Base-by-base conservation (phyloP, 2,113 vertebrate genomes). In the Eolophus roseicapilla region DNA sequence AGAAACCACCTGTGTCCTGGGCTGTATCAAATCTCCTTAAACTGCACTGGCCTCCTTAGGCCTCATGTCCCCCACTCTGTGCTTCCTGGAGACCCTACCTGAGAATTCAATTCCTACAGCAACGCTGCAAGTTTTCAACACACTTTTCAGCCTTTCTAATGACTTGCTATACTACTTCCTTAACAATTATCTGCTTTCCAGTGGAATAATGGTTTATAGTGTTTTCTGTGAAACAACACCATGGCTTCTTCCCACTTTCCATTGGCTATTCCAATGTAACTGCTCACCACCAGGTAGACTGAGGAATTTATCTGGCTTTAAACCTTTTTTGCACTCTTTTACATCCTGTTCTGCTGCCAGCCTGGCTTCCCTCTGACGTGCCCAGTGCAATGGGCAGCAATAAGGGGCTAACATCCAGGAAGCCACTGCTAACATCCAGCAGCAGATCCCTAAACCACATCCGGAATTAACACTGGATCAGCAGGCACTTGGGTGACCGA, bases 331-430 rank as follows among this genome's bases (percentile, higher is more conserved):
- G 12, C 28, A 1, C 4, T 16, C 47, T 63, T 53, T 41, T 28
- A 53, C 1, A 0, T 3, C 65, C 75, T 15, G n/a, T 79, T n/a
- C n/a, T 39, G 47, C 75, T 13, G n/a, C 67, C 75, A 29, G 75
- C 39, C 39, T 0, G 0, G 5, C 16, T 35, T 60, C 63, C 46
- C 55, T 27, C 41, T 43, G 41, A 43, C 12, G 41, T 43, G 41
- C 41, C 41, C 14, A 43, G 41, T 10, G 11, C 47, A 33, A 44
- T 3, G 3, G n/a, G 49, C 67, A 21, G 85, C 65, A 33, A 13
- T 0, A 4, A 55, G 24, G n/a, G 57, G n/a, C 3, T 12, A n/a
- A 1, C 18, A 20, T 55, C 21, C n/a, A 7, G n/a, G 44, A 15
- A 50, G 18, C 25, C 28, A 2, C 59, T 6, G 62, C 68, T 10